Evolutionary conservation across 2,797 vertebrate genomes (phyloP).

Genomic region (Sebastes hubbsi): DNA sequence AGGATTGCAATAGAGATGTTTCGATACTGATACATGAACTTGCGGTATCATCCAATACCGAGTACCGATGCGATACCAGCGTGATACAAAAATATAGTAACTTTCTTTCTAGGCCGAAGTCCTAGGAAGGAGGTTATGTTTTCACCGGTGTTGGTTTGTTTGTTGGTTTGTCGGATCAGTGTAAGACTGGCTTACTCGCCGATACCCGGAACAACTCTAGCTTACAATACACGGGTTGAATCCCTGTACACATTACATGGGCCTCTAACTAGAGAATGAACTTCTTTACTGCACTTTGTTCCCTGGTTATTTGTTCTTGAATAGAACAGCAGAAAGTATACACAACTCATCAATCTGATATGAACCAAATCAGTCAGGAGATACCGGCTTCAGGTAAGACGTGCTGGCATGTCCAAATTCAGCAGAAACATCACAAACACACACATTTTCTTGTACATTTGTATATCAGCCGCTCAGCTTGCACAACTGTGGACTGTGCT

Average conservation of each 20-base stretch:
- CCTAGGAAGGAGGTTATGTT: too few species aligned
- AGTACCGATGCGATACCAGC: too few species aligned
- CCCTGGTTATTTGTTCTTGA: neutral
- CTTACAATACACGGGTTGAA: too few species aligned
- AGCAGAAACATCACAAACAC: neutral
- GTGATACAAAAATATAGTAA: too few species aligned
- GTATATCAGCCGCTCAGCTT: neutral
- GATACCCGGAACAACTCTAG: too few species aligned
- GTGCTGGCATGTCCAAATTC: neutral
- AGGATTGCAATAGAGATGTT: neutral
- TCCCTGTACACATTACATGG: neutral
- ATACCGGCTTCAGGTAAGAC: neutral
- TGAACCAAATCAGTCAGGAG: neutral
- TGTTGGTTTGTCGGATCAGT: too few species aligned
- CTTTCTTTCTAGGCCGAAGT: too few species aligned
- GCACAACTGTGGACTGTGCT: neutral
- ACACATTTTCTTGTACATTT: neutral
- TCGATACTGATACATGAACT: too few species aligned
- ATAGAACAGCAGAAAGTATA: neutral
- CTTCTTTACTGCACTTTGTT: neutral
- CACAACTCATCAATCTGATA: neutral
- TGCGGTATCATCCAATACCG: too few species aligned
- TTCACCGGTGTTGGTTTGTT: too few species aligned
- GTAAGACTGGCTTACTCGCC: too few species aligned
- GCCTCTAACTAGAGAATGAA: neutral